These are phyloP conservation scores for Lipophrys pholis DNA, from an alignment of 2,113 vertebrate species.

Conservation along the genomic window DNA sequence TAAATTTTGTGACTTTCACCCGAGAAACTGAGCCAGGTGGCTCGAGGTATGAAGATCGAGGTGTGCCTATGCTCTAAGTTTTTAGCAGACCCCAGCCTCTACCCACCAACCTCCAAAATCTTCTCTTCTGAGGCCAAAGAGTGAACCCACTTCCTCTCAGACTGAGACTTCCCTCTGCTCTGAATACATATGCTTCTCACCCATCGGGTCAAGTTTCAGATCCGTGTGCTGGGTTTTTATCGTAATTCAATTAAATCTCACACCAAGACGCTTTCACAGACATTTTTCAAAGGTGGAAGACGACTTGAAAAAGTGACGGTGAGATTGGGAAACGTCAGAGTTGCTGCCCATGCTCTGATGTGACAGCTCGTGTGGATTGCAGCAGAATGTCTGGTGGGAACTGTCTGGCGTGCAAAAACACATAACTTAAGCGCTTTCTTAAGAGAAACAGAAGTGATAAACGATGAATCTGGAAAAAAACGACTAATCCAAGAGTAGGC, in stretches of 20 bases:
- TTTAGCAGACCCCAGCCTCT: neutral
- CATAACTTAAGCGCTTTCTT: too few relatives aligned
- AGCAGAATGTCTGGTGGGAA: slow-evolving; percentile 15
- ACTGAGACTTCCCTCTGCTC: slow-evolving; percentile 43
- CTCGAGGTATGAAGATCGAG: too few relatives aligned
- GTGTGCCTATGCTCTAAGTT: too few relatives aligned
- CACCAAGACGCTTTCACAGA: neutral
- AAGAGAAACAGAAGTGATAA: neutral
- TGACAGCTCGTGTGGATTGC: neutral
- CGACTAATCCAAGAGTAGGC: too few relatives aligned
- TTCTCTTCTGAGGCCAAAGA: slow-evolving; percentile 40
- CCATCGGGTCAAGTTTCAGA: slow-evolving; percentile 18
- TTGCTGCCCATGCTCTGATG: neutral
- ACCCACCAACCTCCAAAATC: neutral
- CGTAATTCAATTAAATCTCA: neutral
- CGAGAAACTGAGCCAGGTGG: too few relatives aligned
- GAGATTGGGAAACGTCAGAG: neutral
- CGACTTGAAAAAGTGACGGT: neutral
- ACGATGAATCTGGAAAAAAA: neutral
- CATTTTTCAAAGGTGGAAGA: neutral
- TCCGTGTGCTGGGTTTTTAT: neutral
- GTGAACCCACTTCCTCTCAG: slow-evolving; percentile 62
- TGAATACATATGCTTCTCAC: slow-evolving; percentile 4
- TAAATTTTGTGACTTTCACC: too few relatives aligned
- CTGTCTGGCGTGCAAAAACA: neutral